Percentiles rank a stretch among this genome's conserved stretches.
These are phyloP conservation scores for Cercopithecus mona DNA, from an alignment of 2,113 vertebrate genomes.

Conservation along the genomic window DNA sequence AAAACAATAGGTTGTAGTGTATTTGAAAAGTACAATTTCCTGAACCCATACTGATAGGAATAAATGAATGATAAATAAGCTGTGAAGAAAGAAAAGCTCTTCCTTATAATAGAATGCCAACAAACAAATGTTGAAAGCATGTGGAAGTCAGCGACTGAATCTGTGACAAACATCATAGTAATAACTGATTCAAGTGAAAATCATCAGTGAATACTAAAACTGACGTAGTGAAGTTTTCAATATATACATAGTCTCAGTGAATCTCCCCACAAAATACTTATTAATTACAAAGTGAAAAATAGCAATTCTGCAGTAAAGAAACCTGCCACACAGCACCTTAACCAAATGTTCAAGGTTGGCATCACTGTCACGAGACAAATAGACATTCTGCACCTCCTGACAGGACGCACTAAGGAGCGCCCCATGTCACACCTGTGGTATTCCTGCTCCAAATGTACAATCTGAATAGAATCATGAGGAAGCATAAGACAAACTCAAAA, in stretches of 20 bases:
- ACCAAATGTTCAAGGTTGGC: background rate
- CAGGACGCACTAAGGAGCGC: background rate
- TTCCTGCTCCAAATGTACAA: background rate
- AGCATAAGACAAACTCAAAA: background rate
- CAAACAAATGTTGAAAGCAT: background rate
- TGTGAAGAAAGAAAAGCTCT: background rate
- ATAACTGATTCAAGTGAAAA: background rate
- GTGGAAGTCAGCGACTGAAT: background rate
- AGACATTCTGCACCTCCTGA: background rate
- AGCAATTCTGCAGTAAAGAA: background rate
- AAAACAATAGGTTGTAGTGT: background rate
- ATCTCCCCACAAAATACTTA: background rate
- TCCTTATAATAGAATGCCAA: background rate
- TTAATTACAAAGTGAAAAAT: background rate
- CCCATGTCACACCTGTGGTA: background rate
- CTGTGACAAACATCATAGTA: background rate
- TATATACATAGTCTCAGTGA: background rate
- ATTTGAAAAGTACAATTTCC: background rate
- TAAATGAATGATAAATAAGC: background rate
- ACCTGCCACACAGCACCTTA: background rate
- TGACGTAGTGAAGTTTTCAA: background rate
- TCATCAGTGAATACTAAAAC: background rate
- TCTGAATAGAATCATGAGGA: background rate
- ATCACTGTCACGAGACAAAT: background rate
- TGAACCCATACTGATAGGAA: background rate